Conservation (phyloP, 2,113 vertebrate species). For the Dascyllus trimaculatus region DNA sequence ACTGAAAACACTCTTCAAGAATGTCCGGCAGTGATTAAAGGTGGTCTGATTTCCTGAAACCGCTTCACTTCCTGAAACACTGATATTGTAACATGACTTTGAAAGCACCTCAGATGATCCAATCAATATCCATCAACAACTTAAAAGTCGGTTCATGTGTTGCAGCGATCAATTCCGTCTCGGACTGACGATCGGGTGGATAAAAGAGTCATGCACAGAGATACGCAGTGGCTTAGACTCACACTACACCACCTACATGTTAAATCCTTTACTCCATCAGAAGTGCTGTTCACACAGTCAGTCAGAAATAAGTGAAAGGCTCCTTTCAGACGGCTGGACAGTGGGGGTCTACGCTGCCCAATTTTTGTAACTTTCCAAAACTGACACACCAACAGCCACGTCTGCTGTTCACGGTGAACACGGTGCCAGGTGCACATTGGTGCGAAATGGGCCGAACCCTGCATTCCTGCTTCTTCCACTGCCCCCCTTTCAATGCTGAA, state of each 20-base stretch:
- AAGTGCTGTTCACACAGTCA: constrained; percentile 40
- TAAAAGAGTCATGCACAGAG: not conserved
- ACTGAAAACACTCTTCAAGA: not conserved
- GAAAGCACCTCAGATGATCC: not conserved
- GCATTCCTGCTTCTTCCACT: constrained; percentile 20
- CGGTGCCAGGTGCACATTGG: constrained; percentile 56
- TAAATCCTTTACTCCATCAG: constrained; percentile 9
- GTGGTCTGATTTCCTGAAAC: not conserved
- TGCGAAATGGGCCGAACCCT: constrained; percentile 37
- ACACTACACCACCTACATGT: constrained; percentile 15
- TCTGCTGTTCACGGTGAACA: constrained; percentile 47
- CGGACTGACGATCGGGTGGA: not conserved
- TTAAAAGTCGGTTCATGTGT: not conserved
- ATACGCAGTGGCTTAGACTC: not conserved
- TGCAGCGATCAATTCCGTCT: constrained; percentile 9
- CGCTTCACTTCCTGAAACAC: not conserved
- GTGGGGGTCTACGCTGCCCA: constrained; percentile 44
- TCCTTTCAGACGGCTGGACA: constrained; percentile 66
- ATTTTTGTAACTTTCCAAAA: constrained; percentile 67
- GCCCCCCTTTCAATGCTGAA: constrained; percentile 15
- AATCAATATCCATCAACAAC: not conserved
- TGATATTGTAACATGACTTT: not conserved
- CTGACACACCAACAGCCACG: constrained; percentile 56
- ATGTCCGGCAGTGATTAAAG: not conserved
- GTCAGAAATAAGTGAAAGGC: constrained; percentile 62